phyloP scores from a whole-genome alignment of 2,888 invertebrate genomes.

The Ptychoptera contaminata region DNA sequence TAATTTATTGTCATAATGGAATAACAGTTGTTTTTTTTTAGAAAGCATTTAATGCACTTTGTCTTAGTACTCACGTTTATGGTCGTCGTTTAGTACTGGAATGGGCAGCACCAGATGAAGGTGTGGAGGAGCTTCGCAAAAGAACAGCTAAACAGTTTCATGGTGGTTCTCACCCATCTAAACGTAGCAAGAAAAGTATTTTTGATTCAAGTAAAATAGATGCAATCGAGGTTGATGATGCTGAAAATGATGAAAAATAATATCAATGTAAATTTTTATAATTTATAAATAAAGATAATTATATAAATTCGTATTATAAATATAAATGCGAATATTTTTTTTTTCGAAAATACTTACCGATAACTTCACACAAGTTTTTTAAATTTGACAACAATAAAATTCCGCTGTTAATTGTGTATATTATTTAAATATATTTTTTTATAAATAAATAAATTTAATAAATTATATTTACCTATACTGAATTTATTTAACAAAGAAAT shows the following conservation, averaged over 20 bases:
- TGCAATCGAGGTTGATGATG: slow-evolving; percentile 10
- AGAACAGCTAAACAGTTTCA: slow-evolving; percentile 60
- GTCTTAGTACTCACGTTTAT: slow-evolving; percentile 94
- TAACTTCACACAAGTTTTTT: too few species aligned
- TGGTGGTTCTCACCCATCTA: slow-evolving; percentile 19
- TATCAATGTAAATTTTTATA: background rate
- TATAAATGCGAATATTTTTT: too few species aligned
- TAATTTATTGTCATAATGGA: background rate
- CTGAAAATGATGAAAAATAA: slow-evolving; percentile 11
- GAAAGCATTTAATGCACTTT: slow-evolving; percentile 84
- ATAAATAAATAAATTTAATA: too few species aligned
- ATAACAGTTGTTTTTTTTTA: slow-evolving; percentile 28
- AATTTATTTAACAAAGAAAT: too few species aligned
- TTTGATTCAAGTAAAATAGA: slow-evolving; percentile 22
- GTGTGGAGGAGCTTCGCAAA: slow-evolving; percentile 65
- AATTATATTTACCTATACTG: too few species aligned
- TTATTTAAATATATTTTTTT: too few species aligned
- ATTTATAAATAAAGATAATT: too few species aligned
- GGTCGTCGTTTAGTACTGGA: slow-evolving; percentile 88
- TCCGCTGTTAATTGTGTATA: too few species aligned
- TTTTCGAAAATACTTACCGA: too few species aligned
- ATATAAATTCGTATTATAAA: too few species aligned
- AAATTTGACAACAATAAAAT: too few species aligned
- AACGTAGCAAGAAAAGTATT: slow-evolving; percentile 31
- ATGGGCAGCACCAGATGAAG: slow-evolving; percentile 77